Percentiles rank a stretch among this genome's conserved stretches.
phyloP scores from a whole-genome alignment of 1,140 invertebrate species.

The Bombus soroeensis region DNA sequence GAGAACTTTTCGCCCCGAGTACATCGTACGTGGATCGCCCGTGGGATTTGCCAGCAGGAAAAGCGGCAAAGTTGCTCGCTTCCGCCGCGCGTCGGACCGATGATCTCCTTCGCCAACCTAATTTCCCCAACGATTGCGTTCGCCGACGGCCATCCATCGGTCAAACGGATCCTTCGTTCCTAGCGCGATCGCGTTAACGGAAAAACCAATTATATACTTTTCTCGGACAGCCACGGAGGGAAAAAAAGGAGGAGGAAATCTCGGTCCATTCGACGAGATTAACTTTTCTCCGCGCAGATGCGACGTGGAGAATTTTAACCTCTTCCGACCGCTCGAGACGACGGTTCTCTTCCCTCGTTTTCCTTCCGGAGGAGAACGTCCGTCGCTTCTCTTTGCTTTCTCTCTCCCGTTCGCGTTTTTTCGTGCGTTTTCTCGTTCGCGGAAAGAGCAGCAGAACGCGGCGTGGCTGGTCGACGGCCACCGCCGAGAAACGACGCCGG shows the following conservation, averaged over 20 bases:
- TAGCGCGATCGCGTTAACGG: too few species aligned
- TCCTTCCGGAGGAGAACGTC: neutral
- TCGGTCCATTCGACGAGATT: conserved; percentile 1
- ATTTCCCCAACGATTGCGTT: neutral
- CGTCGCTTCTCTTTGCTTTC: neutral
- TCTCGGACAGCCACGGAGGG: too few species aligned
- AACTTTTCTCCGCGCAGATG: neutral
- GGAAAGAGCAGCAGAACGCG: neutral
- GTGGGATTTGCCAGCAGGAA: conserved; percentile 18
- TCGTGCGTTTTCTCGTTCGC: neutral
- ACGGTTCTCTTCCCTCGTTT: neutral
- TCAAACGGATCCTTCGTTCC: neutral
- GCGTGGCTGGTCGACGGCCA: neutral
- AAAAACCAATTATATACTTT: rapidly evolving
- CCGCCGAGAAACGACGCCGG: conserved; percentile 42
- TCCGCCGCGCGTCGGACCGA: neutral
- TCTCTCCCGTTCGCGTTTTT: too few species aligned
- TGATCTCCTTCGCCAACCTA: neutral
- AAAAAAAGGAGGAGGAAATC: neutral
- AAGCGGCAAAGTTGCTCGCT: conserved; percentile 20
- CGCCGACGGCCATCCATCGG: neutral
- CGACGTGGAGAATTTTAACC: conserved; percentile 44
- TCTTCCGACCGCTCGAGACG: neutral
- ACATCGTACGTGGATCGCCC: conserved; percentile 1
- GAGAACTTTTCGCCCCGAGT: conserved; percentile 58